Base-by-base conservation (phyloP, 2,113 vertebrate species). In the Indicator maculatus region DNA sequence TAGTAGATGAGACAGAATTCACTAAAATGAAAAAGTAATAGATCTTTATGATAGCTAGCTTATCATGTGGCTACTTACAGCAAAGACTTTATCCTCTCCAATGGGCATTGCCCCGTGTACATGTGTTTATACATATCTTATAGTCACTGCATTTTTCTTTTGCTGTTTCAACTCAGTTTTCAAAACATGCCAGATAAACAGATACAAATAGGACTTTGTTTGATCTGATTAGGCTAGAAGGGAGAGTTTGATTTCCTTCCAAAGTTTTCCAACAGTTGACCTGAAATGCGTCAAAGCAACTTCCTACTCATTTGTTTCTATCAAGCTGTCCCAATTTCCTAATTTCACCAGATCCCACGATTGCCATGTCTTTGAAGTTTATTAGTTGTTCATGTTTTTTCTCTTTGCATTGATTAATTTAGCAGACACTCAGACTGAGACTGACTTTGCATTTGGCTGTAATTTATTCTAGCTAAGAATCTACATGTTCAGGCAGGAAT, bases 121-220 rank as follows among this genome's bases (percentile, higher is more conserved):
- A 69, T 10, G 13, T 31, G 58, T 69, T 92, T 74, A 83, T 64
- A 56, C 1, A 2, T 52, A 80, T 47, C 15, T 72, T 83, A 63
- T 1, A 91, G 58, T 47, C 53, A 47, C 27, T 83, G 36, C 24
- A 76, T 52, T 83, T 90, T 64, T 72, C 45, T 84, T 86, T 9
- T 38, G 30, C n/a, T 83, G 16, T 53, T 91, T 84, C 83, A 86
- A 93, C 87, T 86, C 78, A 8, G 10, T 86, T 90, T 95, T 81
- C 73, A 61, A 92, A 89, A 90, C 0, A 0, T 41, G 47, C 47
- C 80, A 93, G 86, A 85, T 45, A 94, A 95, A 86, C 47, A 93
- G 71, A 97, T 91, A 96, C 56, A 97, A 95, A 94, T 24, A 86
- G 58, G 26, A 74, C 81, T n/a, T 89, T 95, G 75, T 93, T 96